Conservation (phyloP, 2,888 invertebrate species). For the Nudaria mundana region DNA sequence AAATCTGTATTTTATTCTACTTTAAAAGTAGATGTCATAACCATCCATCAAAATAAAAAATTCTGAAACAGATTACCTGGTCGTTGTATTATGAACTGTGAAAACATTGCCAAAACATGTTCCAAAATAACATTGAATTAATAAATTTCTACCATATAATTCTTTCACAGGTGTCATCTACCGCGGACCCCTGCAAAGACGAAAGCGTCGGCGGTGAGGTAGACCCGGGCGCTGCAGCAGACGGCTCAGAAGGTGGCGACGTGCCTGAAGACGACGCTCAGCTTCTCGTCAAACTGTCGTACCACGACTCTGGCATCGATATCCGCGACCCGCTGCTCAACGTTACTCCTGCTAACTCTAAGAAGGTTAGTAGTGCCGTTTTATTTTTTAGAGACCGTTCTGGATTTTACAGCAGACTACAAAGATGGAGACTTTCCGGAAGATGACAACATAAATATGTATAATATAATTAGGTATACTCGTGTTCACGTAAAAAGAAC, state of each 20-base stretch:
- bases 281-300: constrained; percentile 89
- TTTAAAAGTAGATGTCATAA: too few species aligned
- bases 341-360: constrained; percentile 83
- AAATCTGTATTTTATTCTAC: too few species aligned
- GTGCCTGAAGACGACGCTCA: constrained; percentile 51
- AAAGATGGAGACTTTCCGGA: too few species aligned
- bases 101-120: too few species aligned
- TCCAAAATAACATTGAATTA: too few species aligned
- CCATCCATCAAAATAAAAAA: too few species aligned
- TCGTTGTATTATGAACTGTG: too few species aligned
- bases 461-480: too few species aligned
- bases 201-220: constrained; percentile 43
- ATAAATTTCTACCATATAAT: too few species aligned
- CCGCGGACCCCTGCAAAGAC: constrained; percentile 59
- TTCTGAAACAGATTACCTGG: too few species aligned
- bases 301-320: constrained; percentile 95
- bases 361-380: constrained; percentile 83
- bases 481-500: too few species aligned
- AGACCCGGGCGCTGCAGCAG: constrained; percentile 32
- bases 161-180: constrained; percentile 66
- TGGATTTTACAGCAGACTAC: neutral
- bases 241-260: constrained; percentile 48
- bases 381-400: neutral
- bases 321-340: constrained; percentile 88
- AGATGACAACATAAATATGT: too few species aligned